Conservation (phyloP, 2,113 vertebrate species). For the Vombatus ursinus region DNA sequence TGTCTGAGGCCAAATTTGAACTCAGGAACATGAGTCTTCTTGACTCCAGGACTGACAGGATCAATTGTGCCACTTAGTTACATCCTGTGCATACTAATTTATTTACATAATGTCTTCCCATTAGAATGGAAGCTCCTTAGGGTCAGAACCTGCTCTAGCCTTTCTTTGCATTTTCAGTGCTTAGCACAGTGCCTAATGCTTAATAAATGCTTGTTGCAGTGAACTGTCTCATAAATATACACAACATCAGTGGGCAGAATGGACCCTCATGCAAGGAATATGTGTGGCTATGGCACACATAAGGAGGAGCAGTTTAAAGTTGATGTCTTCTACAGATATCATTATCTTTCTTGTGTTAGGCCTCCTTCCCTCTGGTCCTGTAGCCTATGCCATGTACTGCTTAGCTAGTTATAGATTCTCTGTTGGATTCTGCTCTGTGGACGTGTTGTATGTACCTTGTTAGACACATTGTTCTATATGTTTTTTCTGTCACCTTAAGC, state of each 20-base stretch:
- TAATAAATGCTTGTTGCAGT: neutral
- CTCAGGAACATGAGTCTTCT: too few relatives aligned
- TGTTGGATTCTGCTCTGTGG: neutral
- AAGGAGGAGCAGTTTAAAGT: neutral
- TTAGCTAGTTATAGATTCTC: neutral
- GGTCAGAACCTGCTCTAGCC: too few relatives aligned
- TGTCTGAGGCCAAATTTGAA: too few relatives aligned
- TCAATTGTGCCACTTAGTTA: too few relatives aligned
- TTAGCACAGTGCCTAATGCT: too few relatives aligned
- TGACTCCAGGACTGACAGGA: too few relatives aligned
- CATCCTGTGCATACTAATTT: too few relatives aligned
- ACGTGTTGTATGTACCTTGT: neutral
- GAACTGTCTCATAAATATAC: neutral
- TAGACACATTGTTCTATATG: neutral
- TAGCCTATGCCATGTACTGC: too few relatives aligned
- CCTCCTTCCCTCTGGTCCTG: neutral
- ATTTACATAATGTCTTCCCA: too few relatives aligned
- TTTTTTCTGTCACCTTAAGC: neutral
- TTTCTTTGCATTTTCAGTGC: too few relatives aligned
- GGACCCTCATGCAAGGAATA: neutral
- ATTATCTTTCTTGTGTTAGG: neutral
- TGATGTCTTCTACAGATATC: neutral
- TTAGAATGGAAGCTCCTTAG: too few relatives aligned
- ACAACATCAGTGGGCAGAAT: neutral
- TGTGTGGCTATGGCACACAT: neutral